These are phyloP conservation scores for Meriones psammophilus DNA, from an alignment of 2,797 vertebrate species.

Conservation along the genomic window DNA sequence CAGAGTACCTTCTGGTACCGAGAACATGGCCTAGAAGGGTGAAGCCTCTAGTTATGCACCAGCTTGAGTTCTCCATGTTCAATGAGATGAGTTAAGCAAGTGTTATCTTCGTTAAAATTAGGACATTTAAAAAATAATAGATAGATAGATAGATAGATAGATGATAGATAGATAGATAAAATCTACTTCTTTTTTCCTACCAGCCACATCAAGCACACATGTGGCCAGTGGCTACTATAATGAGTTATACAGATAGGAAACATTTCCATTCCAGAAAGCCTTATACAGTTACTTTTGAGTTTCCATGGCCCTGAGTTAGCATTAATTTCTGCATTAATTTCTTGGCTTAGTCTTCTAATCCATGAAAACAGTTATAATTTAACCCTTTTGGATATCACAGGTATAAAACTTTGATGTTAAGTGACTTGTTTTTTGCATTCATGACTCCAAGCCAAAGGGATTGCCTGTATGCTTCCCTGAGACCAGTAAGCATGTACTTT, in stretches of 20 bases:
- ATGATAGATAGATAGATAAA: background rate
- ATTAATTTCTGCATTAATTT: background rate
- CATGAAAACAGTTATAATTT: background rate
- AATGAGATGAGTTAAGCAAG: background rate
- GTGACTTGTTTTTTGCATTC: background rate
- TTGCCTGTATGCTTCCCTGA: background rate
- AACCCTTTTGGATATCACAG: background rate
- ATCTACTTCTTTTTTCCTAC: background rate
- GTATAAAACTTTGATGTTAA: slow-evolving; percentile 10
- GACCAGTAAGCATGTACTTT: background rate
- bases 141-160: no score
- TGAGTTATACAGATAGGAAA: background rate
- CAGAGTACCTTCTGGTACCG: background rate
- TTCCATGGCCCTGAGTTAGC: background rate
- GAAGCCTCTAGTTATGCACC: background rate
- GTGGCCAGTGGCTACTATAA: background rate
- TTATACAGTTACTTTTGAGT: background rate
- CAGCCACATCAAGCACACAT: background rate
- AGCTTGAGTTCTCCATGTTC: background rate
- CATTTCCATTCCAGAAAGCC: background rate
- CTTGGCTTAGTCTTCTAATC: background rate
- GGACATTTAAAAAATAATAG: background rate
- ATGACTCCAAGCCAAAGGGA: background rate
- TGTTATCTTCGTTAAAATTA: background rate
- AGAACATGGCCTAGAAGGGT: background rate